Percentiles rank a stretch among this genome's conserved stretches.
phyloP scores from a whole-genome alignment of 2,113 vertebrate genomes.

The Pangasianodon hypophthalmus region DNA sequence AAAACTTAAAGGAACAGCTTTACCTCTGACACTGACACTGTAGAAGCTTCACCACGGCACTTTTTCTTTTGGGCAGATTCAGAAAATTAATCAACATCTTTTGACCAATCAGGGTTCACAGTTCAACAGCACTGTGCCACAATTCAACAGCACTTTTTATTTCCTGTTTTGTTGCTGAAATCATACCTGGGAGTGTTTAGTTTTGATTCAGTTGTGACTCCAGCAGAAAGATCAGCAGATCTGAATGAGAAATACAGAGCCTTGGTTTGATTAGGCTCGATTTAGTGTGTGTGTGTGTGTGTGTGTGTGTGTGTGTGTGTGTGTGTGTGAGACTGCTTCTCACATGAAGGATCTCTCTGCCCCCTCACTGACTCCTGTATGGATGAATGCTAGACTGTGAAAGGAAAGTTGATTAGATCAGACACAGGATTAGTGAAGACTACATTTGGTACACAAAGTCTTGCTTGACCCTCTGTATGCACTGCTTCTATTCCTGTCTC shows the following conservation, averaged over 20 bases:
- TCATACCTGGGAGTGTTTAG: background rate
- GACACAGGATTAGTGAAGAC: conserved; percentile 29
- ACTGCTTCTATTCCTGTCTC: conserved; percentile 34
- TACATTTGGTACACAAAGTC: conserved; percentile 7
- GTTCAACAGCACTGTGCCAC: background rate
- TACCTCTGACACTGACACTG: background rate
- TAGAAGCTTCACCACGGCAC: background rate
- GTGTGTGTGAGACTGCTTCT: conserved; percentile 21
- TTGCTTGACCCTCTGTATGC: conserved; percentile 26
- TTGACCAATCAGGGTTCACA: background rate
- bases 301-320: conserved; percentile 7
- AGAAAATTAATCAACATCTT: background rate
- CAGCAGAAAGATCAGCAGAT: conserved; percentile 5
- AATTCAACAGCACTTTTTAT: background rate
- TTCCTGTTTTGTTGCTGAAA: background rate
- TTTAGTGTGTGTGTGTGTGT: conserved; percentile 15
- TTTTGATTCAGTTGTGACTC: background rate
- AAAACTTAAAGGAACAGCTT: background rate
- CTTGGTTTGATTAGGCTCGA: conserved; percentile 29
- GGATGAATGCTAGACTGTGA: conserved; percentile 12
- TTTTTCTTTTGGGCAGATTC: background rate
- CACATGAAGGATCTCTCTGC: conserved; percentile 18
- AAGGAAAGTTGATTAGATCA: conserved; percentile 5
- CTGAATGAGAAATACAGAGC: background rate
- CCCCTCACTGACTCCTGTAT: conserved; percentile 32